Evolutionary conservation across 2,797 vertebrate genomes (phyloP), one percentile per base, ranked within the genome.

Genomic region (Pseudocheirus occidentalis): DNA sequence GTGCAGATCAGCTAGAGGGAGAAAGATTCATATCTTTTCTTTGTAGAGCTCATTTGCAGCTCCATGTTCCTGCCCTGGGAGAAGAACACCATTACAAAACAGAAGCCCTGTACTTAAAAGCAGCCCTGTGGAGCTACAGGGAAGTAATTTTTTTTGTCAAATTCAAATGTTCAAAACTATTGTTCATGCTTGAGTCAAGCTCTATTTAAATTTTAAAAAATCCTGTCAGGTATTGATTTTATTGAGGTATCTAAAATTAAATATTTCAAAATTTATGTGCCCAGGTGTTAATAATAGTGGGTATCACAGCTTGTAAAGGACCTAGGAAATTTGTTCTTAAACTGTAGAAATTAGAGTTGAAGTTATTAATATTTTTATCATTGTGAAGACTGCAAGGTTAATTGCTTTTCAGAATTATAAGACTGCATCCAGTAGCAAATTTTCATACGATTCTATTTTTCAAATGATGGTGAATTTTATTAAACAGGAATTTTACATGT

Each of bases 351-450:
- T 28, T 56, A 10, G 9, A 56, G 90, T 27, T 62, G 58, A 92
- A 62, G 16, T 95, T 94, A 91, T 94, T 97, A 94, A 89, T 96
- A 55, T 90, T 96, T 95, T 93, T 53, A 93, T 91, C 50, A 91
- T 91, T 89, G 34, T 91, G 58, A 96, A 96, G 56, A 93, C 57
- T 94, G 55, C 34, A 91, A 95, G 93, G 81, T 96, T 96, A 97
- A 96, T 94, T 96, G 93, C 90, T 92, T 96, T 94, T 94, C 81
- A 91, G 53, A 92, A 53, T 92, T 89, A 46, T 93, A 50, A 93
- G 6, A 55, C 1, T 91, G 73, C 73, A 87, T 87, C 73, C 40
- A 46, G 24, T 50, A 94, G 87, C 55, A 52, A 62, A 46, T 53
- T 95, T 96, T 95, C 52, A n/a, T 21, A 94, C 11, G 92, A n/a